phyloP scores from a whole-genome alignment of 2,113 vertebrate genomes.

The Paraplagusia blochii region DNA sequence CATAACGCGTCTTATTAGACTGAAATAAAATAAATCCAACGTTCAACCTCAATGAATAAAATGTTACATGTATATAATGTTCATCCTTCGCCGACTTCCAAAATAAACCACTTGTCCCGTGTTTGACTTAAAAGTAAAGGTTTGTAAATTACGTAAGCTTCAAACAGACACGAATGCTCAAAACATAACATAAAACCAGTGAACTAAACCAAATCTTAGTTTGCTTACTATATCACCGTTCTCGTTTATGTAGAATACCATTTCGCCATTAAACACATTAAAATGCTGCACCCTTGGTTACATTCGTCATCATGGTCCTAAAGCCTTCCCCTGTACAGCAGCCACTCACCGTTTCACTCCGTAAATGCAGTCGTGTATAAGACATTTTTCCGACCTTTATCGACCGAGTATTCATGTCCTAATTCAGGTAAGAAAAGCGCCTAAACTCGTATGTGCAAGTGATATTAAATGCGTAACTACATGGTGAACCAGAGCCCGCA shows the following conservation, averaged over 20 bases:
- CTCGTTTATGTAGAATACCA: too few relatives aligned
- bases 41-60: neutral
- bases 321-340: constrained; percentile 49
- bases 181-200: fast-evolving
- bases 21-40: neutral
- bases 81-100: neutral
- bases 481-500: neutral
- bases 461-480: neutral
- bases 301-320: constrained; percentile 78
- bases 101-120: neutral
- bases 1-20: too few relatives aligned
- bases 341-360: constrained; percentile 27
- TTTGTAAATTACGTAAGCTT: neutral
- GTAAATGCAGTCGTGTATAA: constrained; percentile 22
- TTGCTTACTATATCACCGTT: fast-evolving
- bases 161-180: neutral
- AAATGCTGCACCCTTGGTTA: constrained; percentile 42
- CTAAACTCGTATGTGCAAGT: neutral
- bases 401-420: constrained; percentile 19
- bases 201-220: neutral
- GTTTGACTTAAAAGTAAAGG: neutral
- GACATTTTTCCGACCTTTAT: neutral
- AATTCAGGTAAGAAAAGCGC: constrained; percentile 55
- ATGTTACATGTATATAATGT: too few relatives aligned
- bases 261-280: constrained; percentile 16